These are phyloP conservation scores for Amazona guildingii DNA, from an alignment of 2,113 vertebrate genomes.

Conservation along the genomic window DNA sequence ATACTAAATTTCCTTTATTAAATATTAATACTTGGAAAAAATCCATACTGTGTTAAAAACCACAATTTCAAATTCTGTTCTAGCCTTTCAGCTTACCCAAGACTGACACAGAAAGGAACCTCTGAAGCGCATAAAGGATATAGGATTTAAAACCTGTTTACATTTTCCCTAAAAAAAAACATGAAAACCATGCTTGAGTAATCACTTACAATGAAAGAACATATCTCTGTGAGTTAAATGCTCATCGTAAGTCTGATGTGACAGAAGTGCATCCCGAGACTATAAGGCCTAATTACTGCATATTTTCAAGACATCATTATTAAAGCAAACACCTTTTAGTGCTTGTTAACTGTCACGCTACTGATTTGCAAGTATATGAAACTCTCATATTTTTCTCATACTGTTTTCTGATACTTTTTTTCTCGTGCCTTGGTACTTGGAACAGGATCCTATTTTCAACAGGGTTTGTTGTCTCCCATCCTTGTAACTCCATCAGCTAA, in stretches of 20 bases:
- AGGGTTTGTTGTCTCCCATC: background rate
- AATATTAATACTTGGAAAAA: background rate
- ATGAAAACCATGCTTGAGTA: background rate
- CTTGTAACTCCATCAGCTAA: background rate
- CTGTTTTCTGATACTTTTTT: background rate
- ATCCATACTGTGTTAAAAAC: background rate
- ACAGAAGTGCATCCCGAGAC: slow-evolving; percentile 14
- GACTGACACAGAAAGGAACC: background rate
- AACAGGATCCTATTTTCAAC: background rate
- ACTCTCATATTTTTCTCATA: background rate
- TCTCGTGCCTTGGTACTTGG: background rate
- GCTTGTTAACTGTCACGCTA: background rate
- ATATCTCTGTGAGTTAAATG: background rate
- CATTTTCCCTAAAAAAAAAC: background rate
- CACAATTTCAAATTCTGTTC: slow-evolving; percentile 2
- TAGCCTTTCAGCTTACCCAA: background rate
- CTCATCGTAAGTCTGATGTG: background rate
- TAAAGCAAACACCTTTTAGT: background rate
- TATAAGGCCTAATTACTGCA: background rate
- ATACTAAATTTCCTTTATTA: background rate
- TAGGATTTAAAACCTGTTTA: background rate
- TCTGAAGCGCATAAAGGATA: background rate
- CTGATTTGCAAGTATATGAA: background rate
- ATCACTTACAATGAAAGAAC: slow-evolving; percentile 40
- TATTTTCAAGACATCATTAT: background rate